Evolutionary conservation across 2,113 vertebrate species (phyloP), one percentile per base, ranked within the genome.

Genomic region (Fukomys damarensis): DNA sequence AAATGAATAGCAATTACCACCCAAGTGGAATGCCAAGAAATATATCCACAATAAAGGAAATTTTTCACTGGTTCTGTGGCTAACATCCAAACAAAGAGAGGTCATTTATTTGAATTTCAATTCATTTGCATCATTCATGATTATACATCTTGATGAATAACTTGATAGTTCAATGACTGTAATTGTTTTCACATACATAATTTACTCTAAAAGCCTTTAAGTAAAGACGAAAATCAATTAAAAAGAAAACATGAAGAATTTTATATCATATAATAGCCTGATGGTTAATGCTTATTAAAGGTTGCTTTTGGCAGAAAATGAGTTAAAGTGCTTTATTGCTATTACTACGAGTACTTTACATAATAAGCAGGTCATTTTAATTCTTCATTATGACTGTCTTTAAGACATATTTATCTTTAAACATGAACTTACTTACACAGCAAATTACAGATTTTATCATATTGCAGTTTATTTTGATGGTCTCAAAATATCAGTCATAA

Each of bases 391-490:
- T 85, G 16, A 66, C 83, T 96, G 72, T 91, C 86, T 97, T 95
- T 94, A 96, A 98, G 97, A 93, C 54, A 97, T 38, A 77, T 56
- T 94, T 84, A 79, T 97, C 24, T 93, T 86, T 97, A 93, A 92
- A 96, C 58, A 90, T n/a, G 87, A 88, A 95, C 97, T 87, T 89
- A 94, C 97, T 97, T 95, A 70, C 14, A 94, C 96, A 95, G 52
- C 41, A 95, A 96, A 97, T 94, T 89, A 83, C 49, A 85, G 22
- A 30, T 85, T 97, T 98, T 41, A 74, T 22, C 54, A 82, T 5
- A 79, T 11, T 87, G 14, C 7, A 56, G 30, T 79, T 63, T 14
- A 5, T 72, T 43, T 83, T 94, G 58, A 96, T 43, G 70, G 66
- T 82, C 30, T 80, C 80, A 88, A 96, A 97, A 97, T 7, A 93